These are phyloP conservation scores for Heliornis fulica DNA, from an alignment of 2,113 vertebrate genomes.

Conservation along the genomic window DNA sequence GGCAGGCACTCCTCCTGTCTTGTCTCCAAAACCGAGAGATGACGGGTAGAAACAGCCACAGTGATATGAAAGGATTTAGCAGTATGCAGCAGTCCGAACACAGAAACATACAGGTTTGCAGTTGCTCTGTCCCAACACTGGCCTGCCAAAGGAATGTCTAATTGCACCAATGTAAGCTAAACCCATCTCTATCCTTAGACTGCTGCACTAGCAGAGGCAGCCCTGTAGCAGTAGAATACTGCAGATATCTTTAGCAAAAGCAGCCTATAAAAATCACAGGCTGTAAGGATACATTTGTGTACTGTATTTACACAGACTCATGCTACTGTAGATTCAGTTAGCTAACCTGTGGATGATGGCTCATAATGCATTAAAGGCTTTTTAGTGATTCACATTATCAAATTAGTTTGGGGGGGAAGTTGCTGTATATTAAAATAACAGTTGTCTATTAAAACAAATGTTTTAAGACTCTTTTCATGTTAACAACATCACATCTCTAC, in stretches of 20 bases:
- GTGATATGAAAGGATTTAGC: not conserved
- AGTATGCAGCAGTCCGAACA: not conserved
- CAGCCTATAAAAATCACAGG: not conserved
- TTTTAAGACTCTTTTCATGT: not conserved
- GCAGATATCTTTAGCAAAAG: not conserved
- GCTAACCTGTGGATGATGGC: not conserved
- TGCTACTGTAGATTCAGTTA: not conserved
- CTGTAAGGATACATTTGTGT: not conserved
- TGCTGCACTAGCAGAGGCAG: not conserved
- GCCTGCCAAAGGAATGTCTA: not conserved
- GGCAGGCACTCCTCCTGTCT: not conserved
- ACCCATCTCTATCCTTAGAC: not conserved
- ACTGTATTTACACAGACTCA: not conserved
- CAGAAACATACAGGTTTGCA: not conserved
- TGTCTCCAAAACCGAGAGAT: not conserved
- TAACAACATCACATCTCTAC: not conserved
- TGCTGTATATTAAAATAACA: not conserved
- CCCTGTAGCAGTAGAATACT: not conserved
- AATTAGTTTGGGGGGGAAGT: not conserved
- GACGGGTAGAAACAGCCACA: not conserved
- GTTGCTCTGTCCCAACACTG: not conserved
- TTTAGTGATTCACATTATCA: not conserved
- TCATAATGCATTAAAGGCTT: not conserved
- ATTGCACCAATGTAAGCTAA: not conserved
- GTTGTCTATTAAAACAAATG: not conserved